These are phyloP conservation scores for Hydrotaea cyrtoneurina DNA, from an alignment of 2,888 invertebrate species.

Conservation along the genomic window DNA sequence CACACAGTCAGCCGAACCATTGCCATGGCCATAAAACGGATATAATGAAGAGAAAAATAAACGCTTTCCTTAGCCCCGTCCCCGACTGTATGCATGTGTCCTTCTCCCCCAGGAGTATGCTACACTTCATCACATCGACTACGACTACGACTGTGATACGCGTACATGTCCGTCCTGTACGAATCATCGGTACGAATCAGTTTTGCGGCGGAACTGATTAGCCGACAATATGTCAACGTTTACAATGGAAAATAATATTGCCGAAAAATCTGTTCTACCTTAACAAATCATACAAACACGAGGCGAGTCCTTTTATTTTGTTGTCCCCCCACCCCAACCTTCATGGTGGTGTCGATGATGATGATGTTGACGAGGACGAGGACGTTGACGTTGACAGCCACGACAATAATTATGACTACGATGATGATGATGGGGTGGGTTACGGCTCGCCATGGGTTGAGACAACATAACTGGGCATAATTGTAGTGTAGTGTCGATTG, in stretches of 20 bases:
- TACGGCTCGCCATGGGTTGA: slow-evolving; percentile 58
- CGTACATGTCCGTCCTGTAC: background rate
- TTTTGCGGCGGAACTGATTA: slow-evolving; percentile 80
- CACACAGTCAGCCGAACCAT: background rate
- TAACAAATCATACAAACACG: slow-evolving; percentile 54
- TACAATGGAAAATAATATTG: slow-evolving; percentile 66
- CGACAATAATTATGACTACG: background rate
- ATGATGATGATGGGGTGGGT: slow-evolving; percentile 47
- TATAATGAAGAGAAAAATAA: slow-evolving; percentile 26
- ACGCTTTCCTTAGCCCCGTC: slow-evolving; percentile 27
- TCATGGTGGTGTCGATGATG: slow-evolving; percentile 38
- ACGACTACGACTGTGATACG: no score
- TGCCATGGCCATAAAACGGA: slow-evolving; percentile 44
- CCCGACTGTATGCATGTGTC: background rate
- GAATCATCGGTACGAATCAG: slow-evolving; percentile 62
- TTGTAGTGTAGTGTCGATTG: slow-evolving; percentile 56
- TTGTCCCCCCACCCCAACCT: slow-evolving; percentile 19
- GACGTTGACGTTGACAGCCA: background rate
- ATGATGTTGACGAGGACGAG: slow-evolving; percentile 24
- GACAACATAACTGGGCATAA: slow-evolving; percentile 39
- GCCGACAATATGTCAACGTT: slow-evolving; percentile 79
- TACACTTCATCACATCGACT: background rate
- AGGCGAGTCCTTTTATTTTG: background rate
- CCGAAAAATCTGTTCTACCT: slow-evolving; percentile 61
- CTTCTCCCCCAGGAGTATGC: background rate